phyloP scores from a whole-genome alignment of 2,888 invertebrate genomes.

The Folsomia manolachei region DNA sequence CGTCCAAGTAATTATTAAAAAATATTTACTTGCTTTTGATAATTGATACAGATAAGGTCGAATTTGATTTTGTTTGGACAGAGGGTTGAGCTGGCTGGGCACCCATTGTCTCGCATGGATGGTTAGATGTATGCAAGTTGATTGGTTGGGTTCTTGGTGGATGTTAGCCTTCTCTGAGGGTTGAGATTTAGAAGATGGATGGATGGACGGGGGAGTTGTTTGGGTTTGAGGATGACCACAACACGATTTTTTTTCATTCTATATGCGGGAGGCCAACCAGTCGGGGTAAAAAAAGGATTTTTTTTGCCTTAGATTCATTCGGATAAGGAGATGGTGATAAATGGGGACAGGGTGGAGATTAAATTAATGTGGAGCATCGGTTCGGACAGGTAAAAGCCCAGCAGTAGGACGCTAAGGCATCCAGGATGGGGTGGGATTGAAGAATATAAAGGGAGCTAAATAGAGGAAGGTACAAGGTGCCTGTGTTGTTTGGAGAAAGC shows the following conservation, averaged over 20 bases:
- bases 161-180: too few relatives aligned
- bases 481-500: slow-evolving; percentile 13
- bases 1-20: too few relatives aligned
- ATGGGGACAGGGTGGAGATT: background rate
- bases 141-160: too few relatives aligned
- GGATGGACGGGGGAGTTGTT: background rate
- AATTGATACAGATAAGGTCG: too few relatives aligned
- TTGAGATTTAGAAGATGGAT: too few relatives aligned
- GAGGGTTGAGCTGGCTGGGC: too few relatives aligned
- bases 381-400: background rate
- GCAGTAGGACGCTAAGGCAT: slow-evolving; percentile 24
- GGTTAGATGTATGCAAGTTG: too few relatives aligned
- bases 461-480: background rate
- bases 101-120: too few relatives aligned
- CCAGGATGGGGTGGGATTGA: background rate
- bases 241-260: too few relatives aligned
- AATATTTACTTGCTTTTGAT: too few relatives aligned
- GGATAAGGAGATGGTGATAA: background rate
- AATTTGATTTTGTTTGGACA: too few relatives aligned
- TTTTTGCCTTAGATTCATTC: background rate
- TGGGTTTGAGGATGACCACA: background rate
- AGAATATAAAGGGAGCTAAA: background rate
- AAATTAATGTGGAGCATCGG: slow-evolving; percentile 4
- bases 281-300: background rate
- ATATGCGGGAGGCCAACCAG: too few relatives aligned